Conservation (phyloP, 2,113 vertebrate species). For the Cyprinodon brontotheroides region DNA sequence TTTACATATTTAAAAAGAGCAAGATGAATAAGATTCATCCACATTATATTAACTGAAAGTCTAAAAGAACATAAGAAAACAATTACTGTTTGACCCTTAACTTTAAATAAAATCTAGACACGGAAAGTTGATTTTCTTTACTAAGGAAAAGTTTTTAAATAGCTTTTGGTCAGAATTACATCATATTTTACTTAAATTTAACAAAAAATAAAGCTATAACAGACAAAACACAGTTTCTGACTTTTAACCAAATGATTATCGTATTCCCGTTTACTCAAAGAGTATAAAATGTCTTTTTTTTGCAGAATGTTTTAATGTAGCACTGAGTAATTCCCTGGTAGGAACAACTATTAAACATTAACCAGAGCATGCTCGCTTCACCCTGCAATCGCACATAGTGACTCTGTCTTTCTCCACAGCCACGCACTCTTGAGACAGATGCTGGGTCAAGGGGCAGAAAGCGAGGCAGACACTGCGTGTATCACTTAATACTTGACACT, state of each 20-base stretch:
- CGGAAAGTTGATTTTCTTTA: neutral
- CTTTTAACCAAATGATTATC: constrained; percentile 28
- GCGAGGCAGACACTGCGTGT: constrained; percentile 30
- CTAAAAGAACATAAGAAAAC: neutral
- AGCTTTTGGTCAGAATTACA: neutral
- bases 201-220: neutral
- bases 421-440: constrained; percentile 13
- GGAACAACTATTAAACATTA: constrained; percentile 75
- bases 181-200: neutral
- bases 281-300: neutral
- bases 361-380: constrained; percentile 62
- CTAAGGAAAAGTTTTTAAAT: neutral
- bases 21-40: neutral
- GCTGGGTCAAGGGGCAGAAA: constrained; percentile 57
- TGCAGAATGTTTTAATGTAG: constrained; percentile 30
- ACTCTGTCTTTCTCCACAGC: constrained; percentile 38
- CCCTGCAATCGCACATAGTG: constrained; percentile 43
- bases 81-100: neutral
- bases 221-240: neutral
- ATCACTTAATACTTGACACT: neutral
- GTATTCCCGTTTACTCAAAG: constrained; percentile 3
- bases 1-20: neutral
- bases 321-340: constrained; percentile 50
- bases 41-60: neutral
- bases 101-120: neutral